Percentiles rank a stretch among this genome's conserved stretches.
Evolutionary conservation across 2,797 vertebrate species (phyloP).

Genomic region (Knipowitschia caucasica): DNA sequence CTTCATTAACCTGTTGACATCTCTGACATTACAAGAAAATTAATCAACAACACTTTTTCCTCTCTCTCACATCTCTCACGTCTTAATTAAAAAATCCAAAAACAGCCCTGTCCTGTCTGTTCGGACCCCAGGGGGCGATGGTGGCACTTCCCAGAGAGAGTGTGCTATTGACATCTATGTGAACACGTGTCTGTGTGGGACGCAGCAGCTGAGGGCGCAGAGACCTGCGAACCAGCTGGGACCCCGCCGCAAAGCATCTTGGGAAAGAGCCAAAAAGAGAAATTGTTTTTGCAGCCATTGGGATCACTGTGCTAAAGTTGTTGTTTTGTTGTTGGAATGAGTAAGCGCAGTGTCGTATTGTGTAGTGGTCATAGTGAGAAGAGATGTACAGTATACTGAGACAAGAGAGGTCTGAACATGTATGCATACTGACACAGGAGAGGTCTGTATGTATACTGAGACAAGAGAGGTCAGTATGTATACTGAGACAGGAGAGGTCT

Average conservation of each 20-base stretch:
- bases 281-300: too few relatives aligned
- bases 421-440: too few relatives aligned
- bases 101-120: constrained; percentile 5
- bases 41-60: constrained; percentile 23
- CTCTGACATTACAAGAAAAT: constrained; percentile 27
- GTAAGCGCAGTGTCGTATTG: too few relatives aligned
- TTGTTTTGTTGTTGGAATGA: too few relatives aligned
- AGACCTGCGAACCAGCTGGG: constrained; percentile 59
- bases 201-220: constrained; percentile 50
- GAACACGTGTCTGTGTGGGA: constrained; percentile 52
- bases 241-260: constrained; percentile 33
- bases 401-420: too few relatives aligned
- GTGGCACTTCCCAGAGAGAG: constrained; percentile 14
- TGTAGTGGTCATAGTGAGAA: too few relatives aligned
- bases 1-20: constrained; percentile 11
- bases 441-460: too few relatives aligned
- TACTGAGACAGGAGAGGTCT: too few relatives aligned
- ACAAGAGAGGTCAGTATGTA: too few relatives aligned
- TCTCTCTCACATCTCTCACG: constrained; percentile 19
- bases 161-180: constrained; percentile 58
- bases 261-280: constrained; percentile 30
- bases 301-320: too few relatives aligned
- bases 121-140: constrained; percentile 3
- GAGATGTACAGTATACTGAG: too few relatives aligned
- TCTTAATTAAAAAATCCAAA: constrained; percentile 23